Evolutionary conservation across 2,113 vertebrate species (phyloP).

Genomic region (Origma solitaria): DNA sequence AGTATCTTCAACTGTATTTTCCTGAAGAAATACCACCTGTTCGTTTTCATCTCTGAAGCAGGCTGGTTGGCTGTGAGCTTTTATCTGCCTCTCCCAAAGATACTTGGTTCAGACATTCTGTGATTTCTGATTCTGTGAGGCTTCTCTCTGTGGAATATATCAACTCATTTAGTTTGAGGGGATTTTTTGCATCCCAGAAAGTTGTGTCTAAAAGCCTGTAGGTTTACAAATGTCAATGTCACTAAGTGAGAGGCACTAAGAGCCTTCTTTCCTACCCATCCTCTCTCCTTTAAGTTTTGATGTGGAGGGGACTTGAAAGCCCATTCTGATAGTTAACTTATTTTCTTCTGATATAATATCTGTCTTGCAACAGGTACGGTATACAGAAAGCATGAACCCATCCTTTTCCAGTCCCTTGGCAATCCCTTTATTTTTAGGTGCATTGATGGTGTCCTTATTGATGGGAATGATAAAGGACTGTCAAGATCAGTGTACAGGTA

Average conservation of each 20-base stretch:
- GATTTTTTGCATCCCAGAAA: neutral
- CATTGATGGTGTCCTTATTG: constrained; percentile 87
- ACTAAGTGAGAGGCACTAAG: neutral
- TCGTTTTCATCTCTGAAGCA: neutral
- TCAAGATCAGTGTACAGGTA: constrained; percentile 88
- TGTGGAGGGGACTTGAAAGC: neutral
- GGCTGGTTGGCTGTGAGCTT: accelerated
- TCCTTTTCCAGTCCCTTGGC: constrained; percentile 92
- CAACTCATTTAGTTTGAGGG: neutral
- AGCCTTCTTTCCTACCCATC: accelerated
- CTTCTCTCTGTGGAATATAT: neutral
- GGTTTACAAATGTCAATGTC: neutral
- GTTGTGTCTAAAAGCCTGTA: neutral
- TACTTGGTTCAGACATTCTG: accelerated
- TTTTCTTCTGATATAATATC: neutral
- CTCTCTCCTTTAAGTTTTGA: neutral
- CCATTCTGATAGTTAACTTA: neutral
- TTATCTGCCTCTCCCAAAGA: neutral
- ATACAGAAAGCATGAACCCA: constrained; percentile 87
- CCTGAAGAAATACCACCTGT: neutral
- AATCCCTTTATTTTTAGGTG: constrained; percentile 94
- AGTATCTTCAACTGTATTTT: neutral
- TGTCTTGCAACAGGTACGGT: constrained; percentile 78
- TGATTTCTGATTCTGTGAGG: neutral
- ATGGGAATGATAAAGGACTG: constrained; percentile 91